Evolutionary conservation across 1,140 invertebrate species (phyloP), one percentile per base, ranked within the genome.

Genomic region (Drosophila sucinea): DNA sequence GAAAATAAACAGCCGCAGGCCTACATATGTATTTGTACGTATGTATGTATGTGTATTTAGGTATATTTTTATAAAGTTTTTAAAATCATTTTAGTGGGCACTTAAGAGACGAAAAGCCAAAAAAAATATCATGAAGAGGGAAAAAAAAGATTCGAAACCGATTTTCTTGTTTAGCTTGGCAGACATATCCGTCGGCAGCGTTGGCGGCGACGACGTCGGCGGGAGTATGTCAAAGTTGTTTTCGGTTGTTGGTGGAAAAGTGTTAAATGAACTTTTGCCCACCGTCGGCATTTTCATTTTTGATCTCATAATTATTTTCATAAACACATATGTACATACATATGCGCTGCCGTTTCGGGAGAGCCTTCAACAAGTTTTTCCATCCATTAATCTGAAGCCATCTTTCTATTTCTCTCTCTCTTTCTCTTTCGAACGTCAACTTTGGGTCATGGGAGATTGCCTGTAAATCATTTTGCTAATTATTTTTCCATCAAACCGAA

Each of bases 1-100:
- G 84, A 89, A 89, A 89, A 89, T 89, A 89, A 89, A 89, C 84
- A 89, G 85, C 84, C 84, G 74, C 84, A 68, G 84, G 84, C 84
- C 73, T 66, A 72, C 67, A 86, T 54, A 71, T 54, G 30, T 51
- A 25, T 27, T 17, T 17, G 35, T 38, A 38, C 3, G 44, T 51
- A 51, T 51, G 44, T 47, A 23, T 25, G 17, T 23, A 5, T 44
- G 23, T 10, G 4, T 7, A 29, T 56, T 27, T 77, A 66, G 62
- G 63, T 77, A 67, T 78, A 78, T 87, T 83, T 89, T 71, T 84
- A 81, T 84, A 81, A 84, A 69, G 72, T 60, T 70, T 71, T 86
- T 72, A 61, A 87, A 89, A 89, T 90, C 77, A 81, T 87, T 89
- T 89, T 89, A 84, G 80, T 84, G 68, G 74, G 85, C 84, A 89